Evolutionary conservation across 2,888 invertebrate species (phyloP).

Genomic region (Metallyticus violacea): DNA sequence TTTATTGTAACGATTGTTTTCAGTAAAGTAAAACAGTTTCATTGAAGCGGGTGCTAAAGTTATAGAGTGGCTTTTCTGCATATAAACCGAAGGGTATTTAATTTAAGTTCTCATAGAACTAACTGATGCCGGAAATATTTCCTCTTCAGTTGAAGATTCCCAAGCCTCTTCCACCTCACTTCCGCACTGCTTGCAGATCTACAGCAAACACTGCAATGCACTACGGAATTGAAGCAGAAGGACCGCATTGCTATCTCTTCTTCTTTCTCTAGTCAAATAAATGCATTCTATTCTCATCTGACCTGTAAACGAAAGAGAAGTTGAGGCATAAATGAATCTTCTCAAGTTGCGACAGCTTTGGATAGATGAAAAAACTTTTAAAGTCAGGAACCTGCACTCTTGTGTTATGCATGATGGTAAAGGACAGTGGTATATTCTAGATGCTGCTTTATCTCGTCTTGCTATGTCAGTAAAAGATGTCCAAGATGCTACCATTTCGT

Average conservation of each 20-base stretch:
- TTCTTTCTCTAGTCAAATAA: background rate
- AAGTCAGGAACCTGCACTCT: background rate
- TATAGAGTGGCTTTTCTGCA: no score
- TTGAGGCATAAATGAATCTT: background rate
- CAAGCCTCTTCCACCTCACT: conserved; percentile 65
- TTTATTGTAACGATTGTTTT: no score
- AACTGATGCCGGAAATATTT: background rate
- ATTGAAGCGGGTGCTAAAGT: no score
- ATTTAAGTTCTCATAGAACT: no score
- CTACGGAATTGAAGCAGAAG: conserved; percentile 84
- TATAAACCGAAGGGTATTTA: no score
- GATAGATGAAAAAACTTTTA: background rate
- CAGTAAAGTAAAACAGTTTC: no score
- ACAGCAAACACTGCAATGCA: conserved; percentile 86
- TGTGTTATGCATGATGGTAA: background rate
- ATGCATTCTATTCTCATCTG: background rate
- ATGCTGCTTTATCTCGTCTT: background rate
- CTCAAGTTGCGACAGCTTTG: background rate
- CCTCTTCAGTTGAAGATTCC: background rate
- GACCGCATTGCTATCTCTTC: conserved; percentile 22
- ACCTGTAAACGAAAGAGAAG: background rate
- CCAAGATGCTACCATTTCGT: no score
- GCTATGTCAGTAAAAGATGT: background rate
- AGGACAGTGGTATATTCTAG: background rate
- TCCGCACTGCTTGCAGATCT: conserved; percentile 92